Evolutionary conservation across 1,140 invertebrate genomes (phyloP).

Genomic region (Conopomorpha cramerella): DNA sequence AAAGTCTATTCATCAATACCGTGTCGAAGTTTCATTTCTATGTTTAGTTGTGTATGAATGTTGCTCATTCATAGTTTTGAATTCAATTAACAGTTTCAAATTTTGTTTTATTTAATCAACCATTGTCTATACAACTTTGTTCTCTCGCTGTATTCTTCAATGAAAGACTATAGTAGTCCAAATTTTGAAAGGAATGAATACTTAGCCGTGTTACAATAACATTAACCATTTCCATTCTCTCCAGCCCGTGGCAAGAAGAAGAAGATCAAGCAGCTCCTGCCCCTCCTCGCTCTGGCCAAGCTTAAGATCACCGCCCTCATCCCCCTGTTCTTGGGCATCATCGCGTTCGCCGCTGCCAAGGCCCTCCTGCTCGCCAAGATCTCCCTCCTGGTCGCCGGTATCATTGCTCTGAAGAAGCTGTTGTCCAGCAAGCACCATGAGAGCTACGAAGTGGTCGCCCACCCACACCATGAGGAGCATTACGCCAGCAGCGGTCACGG

Average conservation of each 20-base stretch:
- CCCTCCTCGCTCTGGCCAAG: constrained; percentile 75
- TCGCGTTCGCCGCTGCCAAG: constrained; percentile 82
- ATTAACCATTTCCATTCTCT: constrained; percentile 25
- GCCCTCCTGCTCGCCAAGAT: constrained; percentile 81
- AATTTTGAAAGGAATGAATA: too few relatives aligned
- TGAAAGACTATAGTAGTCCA: too few relatives aligned
- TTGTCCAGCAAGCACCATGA: constrained; percentile 71
- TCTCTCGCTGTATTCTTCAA: too few relatives aligned
- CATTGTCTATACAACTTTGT: too few relatives aligned
- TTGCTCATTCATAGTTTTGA: too few relatives aligned
- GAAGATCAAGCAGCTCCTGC: constrained; percentile 73
- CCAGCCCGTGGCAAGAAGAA: constrained; percentile 75
- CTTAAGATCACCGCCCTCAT: constrained; percentile 79
- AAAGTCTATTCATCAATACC: too few relatives aligned
- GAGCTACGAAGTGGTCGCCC: constrained; percentile 75
- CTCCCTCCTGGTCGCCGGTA: constrained; percentile 73
- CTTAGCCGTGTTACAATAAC: too few relatives aligned
- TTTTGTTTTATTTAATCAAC: too few relatives aligned
- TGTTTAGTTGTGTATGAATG: too few relatives aligned
- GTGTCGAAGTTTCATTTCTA: too few relatives aligned
- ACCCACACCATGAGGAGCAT: constrained; percentile 68
- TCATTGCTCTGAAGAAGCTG: constrained; percentile 80
- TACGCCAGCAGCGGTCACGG: constrained; percentile 57
- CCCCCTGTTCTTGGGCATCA: constrained; percentile 74
- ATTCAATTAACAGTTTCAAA: too few relatives aligned